These are phyloP conservation scores for Volucella inflata DNA, from an alignment of 2,888 invertebrate genomes.

Conservation along the genomic window DNA sequence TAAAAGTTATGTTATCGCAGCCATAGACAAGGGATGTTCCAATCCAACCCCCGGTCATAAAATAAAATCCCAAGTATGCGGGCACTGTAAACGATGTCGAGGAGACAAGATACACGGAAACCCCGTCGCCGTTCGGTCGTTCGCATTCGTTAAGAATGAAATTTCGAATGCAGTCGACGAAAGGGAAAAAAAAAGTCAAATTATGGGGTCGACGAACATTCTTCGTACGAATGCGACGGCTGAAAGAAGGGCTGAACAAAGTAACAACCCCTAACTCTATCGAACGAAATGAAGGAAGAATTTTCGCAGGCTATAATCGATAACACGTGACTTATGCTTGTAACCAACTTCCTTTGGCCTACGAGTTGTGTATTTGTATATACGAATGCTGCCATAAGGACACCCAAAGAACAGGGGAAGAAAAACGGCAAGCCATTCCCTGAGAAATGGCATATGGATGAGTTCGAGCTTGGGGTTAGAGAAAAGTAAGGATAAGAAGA, in stretches of 20 bases:
- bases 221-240: background rate
- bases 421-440: slow-evolving; percentile 26
- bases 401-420: slow-evolving; percentile 15
- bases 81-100: no score
- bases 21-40: slow-evolving; percentile 43
- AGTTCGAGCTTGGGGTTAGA: background rate
- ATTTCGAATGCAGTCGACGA: slow-evolving; percentile 47
- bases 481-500: no score
- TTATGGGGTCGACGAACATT: slow-evolving; percentile 61
- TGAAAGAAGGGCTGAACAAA: slow-evolving; percentile 47
- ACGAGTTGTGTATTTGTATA: slow-evolving; percentile 24
- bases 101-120: background rate
- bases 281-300: slow-evolving; percentile 11
- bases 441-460: slow-evolving; percentile 44
- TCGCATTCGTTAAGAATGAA: slow-evolving; percentile 1
- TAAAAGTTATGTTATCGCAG: slow-evolving; percentile 69
- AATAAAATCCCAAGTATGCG: background rate
- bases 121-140: background rate
- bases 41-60: slow-evolving; percentile 1
- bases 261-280: slow-evolving; percentile 29
- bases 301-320: slow-evolving; percentile 70
- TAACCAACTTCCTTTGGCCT: slow-evolving; percentile 11
- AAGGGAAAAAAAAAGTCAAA: slow-evolving; percentile 10
- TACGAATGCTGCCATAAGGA: slow-evolving; percentile 13
- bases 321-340: slow-evolving; percentile 71